Evolutionary conservation across 2,113 vertebrate genomes (phyloP).

Genomic region (Australoheros scitulus): DNA sequence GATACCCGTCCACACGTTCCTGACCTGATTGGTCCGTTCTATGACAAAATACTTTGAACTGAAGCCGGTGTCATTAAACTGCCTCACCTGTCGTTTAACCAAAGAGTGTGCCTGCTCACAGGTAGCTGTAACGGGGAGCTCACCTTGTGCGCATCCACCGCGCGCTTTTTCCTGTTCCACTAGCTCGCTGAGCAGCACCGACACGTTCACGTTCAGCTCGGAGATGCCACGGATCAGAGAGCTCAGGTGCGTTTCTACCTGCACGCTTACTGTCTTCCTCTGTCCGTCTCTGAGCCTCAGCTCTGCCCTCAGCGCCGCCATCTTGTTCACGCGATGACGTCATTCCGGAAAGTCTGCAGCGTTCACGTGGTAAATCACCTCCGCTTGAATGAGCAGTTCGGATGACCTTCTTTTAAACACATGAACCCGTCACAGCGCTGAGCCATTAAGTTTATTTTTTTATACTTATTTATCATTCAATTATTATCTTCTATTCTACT

Average conservation of each 20-base stretch:
- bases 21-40: too few relatives aligned
- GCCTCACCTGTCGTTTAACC: too few relatives aligned
- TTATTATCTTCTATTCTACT: background rate
- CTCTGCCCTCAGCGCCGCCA: conserved; percentile 64
- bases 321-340: background rate
- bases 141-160: conserved; percentile 31
- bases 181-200: conserved; percentile 67
- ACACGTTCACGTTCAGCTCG: conserved; percentile 48
- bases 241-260: conserved; percentile 48
- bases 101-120: background rate
- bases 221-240: conserved; percentile 54
- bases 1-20: too few relatives aligned
- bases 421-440: background rate
- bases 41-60: too few relatives aligned
- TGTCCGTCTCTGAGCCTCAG: conserved; percentile 63
- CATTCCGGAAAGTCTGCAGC: background rate
- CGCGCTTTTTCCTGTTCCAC: conserved; percentile 61
- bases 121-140: conserved; percentile 2
- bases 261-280: conserved; percentile 45
- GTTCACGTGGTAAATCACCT: background rate
- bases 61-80: too few relatives aligned
- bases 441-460: background rate
- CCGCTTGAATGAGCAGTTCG: background rate
- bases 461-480: background rate
- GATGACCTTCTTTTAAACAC: background rate